Base-by-base conservation (phyloP, 2,888 invertebrate species). In the Dryomyza anilis region DNA sequence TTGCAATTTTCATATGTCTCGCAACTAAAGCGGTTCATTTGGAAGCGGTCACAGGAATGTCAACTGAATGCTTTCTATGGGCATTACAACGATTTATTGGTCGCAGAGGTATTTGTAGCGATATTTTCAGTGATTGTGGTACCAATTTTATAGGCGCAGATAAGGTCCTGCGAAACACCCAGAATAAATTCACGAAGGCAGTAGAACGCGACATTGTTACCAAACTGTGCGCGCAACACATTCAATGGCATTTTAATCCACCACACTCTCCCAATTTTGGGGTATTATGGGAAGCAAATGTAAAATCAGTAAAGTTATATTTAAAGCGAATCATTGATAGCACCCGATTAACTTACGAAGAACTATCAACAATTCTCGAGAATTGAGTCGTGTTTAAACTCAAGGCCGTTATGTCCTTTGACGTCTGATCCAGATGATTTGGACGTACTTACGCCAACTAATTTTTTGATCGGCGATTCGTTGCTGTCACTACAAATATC, bases 381-480 rank as follows among this genome's bases (percentile, higher is more conserved):
- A n/a, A n/a, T n/a, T n/a, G n/a, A n/a, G n/a, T n/a, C n/a, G n/a
- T n/a, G n/a, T n/a, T n/a, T 50, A 10, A 62, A 65, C 25, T 58
- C 55, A n/a, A 39, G 64, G 23, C 62, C 59, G 4, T 21, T 64
- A 23, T 57, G 57, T 19, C 19, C 50, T 19, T 19, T 67, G 7
- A 63, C 55, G 4, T 10, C 55, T 2, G 60, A 65, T 45, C 36
- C 52, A 8, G 64, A 66, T 23, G 59, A 66, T 19, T 39, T 66
- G 50, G 25, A 46, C 10, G 55, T 66, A 6, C 19, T 67, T 21
- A 67, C 65, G 12, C 63, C 60, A 5, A 56, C 30, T 1, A 30
- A 65, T 48, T 68, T 63, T 63, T 60, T 66, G 19, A 65, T 66
- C 10, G 65, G 64, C 7, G n/a, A n/a, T n/a, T n/a, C n/a, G n/a